Evolutionary conservation across 2,888 invertebrate genomes (phyloP), one percentile per base, ranked within the genome.

Genomic region (Ochropleura plecta): DNA sequence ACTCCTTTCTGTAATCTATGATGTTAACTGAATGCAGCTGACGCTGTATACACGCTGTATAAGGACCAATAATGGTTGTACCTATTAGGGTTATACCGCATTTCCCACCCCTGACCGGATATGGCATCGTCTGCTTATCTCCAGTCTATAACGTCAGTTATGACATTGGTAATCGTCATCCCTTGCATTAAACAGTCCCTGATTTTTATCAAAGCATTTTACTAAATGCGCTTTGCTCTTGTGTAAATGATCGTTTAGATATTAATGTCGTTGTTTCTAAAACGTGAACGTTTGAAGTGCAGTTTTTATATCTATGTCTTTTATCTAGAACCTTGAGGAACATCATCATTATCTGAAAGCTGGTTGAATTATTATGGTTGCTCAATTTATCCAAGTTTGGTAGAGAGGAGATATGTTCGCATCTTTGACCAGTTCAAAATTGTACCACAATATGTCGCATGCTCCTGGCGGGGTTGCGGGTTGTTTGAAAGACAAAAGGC

Each of bases 51-150:
- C 59, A 16, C 16, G 16, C 16, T 59, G 59, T 40, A 40, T 59
- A 59, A 16, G 4, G 30, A 49, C 40, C 40, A 16, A 57, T 14
- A 30, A n/a, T 62, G 44, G n/a, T 5, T n/a, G 5, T 8, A 49
- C 18, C 10, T 60, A n/a, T 12, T 46, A 7, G 30, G 20, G 40
- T 66, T 68, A 57, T 76, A 63, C n/a, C 64, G 68, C 20, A 76
- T 64, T 67, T 60, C 20, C 63, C 10, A 3, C 7, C 64, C 53
- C 14, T 81, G 46, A 68, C 72, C 76, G 70, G 60, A 73, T 46
- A n/a, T 69, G 20, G 14, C 16, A n/a, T 76, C 65, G 72, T 81
- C 53, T 40, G 49, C 40, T 73, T 82, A 82, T 85, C 85, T 69
- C 7, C 49, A 44, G 44, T n/a, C 16, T 53, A 18, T 70, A 68